A percentile compares a stretch with the other conserved stretches of the same genome.
Evolutionary conservation across 2,797 vertebrate species (phyloP).

Genomic region (Smutsia gigantea): DNA sequence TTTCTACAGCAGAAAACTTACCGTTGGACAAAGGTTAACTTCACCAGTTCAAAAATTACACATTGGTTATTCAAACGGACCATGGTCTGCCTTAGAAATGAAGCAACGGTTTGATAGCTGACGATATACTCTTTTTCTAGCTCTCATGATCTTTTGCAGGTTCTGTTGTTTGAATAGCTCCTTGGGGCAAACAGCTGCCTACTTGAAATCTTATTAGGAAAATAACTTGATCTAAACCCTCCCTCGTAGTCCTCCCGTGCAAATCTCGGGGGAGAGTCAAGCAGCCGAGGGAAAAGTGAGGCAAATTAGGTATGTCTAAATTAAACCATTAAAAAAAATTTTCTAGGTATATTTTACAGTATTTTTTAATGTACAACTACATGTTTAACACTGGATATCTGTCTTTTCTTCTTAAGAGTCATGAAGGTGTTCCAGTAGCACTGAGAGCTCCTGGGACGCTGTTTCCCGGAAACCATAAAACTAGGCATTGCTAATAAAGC

Average conservation of each 20-base stretch:
- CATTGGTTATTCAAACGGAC: slow-evolving; percentile 37
- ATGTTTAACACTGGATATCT: slow-evolving; percentile 37
- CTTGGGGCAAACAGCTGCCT: slow-evolving; percentile 79
- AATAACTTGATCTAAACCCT: slow-evolving; percentile 81
- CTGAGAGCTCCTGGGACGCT: neutral
- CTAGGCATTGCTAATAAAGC: slow-evolving; percentile 58
- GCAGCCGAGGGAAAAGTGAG: slow-evolving; percentile 24
- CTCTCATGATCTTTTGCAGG: slow-evolving; percentile 59
- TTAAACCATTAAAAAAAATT: neutral
- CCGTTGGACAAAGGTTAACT: slow-evolving; percentile 57
- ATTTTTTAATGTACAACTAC: neutral
- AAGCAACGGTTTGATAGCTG: slow-evolving; percentile 22
- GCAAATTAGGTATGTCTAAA: slow-evolving; percentile 31
- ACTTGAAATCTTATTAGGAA: slow-evolving; percentile 71
- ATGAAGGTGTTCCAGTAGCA: slow-evolving; percentile 28
- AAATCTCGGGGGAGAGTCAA: slow-evolving; percentile 27
- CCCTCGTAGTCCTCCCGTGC: slow-evolving; percentile 55
- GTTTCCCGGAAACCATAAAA: slow-evolving; percentile 39
- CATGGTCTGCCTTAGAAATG: slow-evolving; percentile 23
- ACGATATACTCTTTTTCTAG: slow-evolving; percentile 45
- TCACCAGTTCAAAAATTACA: slow-evolving; percentile 42
- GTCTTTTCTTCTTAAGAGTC: slow-evolving; percentile 39
- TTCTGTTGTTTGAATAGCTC: slow-evolving; percentile 73
- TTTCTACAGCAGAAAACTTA: slow-evolving; percentile 56
- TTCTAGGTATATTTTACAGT: neutral